Base-by-base conservation (phyloP, 2,888 invertebrate species). In the Uloborus plumipes region DNA sequence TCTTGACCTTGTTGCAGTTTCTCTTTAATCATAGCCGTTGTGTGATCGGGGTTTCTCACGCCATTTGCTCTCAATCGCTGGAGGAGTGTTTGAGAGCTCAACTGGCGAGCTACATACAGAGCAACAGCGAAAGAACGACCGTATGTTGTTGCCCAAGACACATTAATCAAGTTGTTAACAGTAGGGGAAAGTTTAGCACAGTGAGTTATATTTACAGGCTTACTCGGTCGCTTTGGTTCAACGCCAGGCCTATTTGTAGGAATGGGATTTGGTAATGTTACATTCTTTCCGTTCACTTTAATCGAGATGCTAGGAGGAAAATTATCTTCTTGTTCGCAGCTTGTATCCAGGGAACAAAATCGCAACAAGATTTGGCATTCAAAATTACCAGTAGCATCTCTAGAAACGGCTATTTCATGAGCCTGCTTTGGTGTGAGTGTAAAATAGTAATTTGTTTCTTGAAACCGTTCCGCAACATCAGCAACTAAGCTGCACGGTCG, bases 171-270 rank as follows among this genome's bases (percentile, higher is more conserved):
- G 89, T 98, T 98, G 2, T 93, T 92, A 6, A 95, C 94, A 0
- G 94, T 94, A 0, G 97, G 96, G 47, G 95, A 95, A 78, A 96
- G 90, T 89, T 95, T 95, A 14, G 95, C 93, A 86, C 94, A 91
- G 0, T 94, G 93, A 2, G 98, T 98, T 83, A 99, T 95, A 90
- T 99, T 97, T 4, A 99, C 96, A 0, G 99, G 99, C 71, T 97
- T 92, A 2, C 98, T 97, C 2, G 98, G 98, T 86, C 99, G 92
- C 90, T 98, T 98, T 70, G 98, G 96, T 89, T 99, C 98, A 15
- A 96, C 96, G 31, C 97, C 97, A 3, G 97, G 98, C 88, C 98
- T 97, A 90, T 98, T 98, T 80, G 98, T 97, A 69, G 98, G 98
- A 89, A 99, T 96, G 79, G 96, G 95, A 90, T 96, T 97, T 86